These are phyloP conservation scores for Tridacna gigas DNA, from an alignment of 2,888 invertebrate genomes.

Conservation along the genomic window DNA sequence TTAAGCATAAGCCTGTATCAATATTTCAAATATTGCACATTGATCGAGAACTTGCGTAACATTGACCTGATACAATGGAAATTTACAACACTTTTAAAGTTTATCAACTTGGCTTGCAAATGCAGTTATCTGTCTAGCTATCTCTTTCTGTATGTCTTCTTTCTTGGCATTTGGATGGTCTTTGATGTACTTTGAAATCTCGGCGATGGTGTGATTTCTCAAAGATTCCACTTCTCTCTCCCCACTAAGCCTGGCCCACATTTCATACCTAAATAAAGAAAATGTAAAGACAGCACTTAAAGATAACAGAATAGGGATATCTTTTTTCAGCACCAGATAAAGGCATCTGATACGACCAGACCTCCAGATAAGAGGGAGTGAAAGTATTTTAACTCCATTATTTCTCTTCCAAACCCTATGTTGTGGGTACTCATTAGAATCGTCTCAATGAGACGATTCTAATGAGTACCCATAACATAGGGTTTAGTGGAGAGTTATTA, in stretches of 20 bases:
- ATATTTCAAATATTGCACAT: too few relatives aligned
- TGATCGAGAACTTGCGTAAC: too few relatives aligned
- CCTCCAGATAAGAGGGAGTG: too few relatives aligned
- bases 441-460: too few relatives aligned
- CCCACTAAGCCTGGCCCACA: slow-evolving; percentile 70
- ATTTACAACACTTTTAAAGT: slow-evolving; percentile 44
- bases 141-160: slow-evolving; percentile 74
- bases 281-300: neutral
- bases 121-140: slow-evolving; percentile 72
- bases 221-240: slow-evolving; percentile 77
- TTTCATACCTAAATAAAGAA: slow-evolving; percentile 56
- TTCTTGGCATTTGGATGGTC: slow-evolving; percentile 77
- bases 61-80: too few relatives aligned
- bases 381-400: too few relatives aligned
- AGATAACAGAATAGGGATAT: neutral
- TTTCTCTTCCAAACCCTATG: too few relatives aligned
- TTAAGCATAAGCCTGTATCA: too few relatives aligned
- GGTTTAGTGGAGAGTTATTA: too few relatives aligned
- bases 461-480: too few relatives aligned
- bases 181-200: slow-evolving; percentile 76
- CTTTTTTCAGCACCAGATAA: neutral
- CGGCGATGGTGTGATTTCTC: slow-evolving; percentile 73
- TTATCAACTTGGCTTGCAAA: slow-evolving; percentile 77
- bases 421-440: too few relatives aligned
- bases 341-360: too few relatives aligned